Percentiles rank a stretch among this genome's conserved stretches.
These are phyloP conservation scores for Cheilosia variabilis DNA, from an alignment of 2,888 invertebrate genomes.

Conservation along the genomic window DNA sequence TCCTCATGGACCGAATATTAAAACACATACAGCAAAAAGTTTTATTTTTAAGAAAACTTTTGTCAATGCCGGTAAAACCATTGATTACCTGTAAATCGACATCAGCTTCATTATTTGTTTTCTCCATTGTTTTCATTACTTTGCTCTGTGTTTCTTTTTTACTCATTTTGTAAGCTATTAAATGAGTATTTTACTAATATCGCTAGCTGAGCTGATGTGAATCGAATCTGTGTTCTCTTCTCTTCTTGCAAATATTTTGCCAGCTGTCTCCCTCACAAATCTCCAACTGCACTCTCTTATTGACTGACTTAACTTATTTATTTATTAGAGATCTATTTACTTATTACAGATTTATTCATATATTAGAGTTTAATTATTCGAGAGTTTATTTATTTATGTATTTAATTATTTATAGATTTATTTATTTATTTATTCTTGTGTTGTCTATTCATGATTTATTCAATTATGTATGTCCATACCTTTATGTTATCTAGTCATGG, in stretches of 20 bases:
- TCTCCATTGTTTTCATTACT: conserved; percentile 5
- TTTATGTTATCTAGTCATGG: too few species aligned
- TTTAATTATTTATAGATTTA: too few species aligned
- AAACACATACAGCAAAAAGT: conserved; percentile 31
- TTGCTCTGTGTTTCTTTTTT: not conserved
- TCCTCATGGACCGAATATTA: conserved; percentile 29
- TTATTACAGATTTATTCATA: too few species aligned
- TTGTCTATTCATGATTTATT: too few species aligned
- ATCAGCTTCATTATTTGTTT: conserved; percentile 25
- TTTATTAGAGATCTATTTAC: too few species aligned
- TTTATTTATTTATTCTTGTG: too few species aligned
- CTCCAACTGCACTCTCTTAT: conserved; percentile 20
- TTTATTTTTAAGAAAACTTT: conserved; percentile 5
- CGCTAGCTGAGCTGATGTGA: not conserved
- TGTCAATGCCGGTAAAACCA: conserved; percentile 23
- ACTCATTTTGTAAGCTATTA: not conserved
- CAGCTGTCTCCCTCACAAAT: conserved; percentile 8
- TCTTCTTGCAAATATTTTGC: conserved; percentile 6
- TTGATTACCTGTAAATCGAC: conserved; percentile 23
- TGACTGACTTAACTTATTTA: too few species aligned
- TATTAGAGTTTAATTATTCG: too few species aligned
- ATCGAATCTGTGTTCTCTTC: not conserved
- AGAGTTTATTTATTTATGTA: too few species aligned
- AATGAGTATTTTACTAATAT: not conserved
- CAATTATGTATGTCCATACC: too few species aligned